Evolutionary conservation across 1,140 invertebrate genomes (phyloP).

Genomic region (Apis dorsata): DNA sequence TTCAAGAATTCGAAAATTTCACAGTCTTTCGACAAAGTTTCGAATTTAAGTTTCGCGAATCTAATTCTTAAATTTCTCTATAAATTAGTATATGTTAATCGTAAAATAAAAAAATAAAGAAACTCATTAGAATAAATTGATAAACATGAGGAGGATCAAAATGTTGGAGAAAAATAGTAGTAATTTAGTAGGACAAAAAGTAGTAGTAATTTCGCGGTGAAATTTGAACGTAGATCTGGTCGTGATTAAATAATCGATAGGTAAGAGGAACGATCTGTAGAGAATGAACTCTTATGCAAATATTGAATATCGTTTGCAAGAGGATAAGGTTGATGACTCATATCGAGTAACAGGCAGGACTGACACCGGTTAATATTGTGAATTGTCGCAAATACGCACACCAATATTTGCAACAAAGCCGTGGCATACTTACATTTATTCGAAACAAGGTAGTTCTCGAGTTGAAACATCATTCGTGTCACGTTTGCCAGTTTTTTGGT

Average conservation of each 20-base stretch:
- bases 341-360: constrained; percentile 8
- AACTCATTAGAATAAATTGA: background rate
- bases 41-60: no score
- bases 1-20: no score
- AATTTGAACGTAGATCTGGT: background rate
- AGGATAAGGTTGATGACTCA: constrained; percentile 12
- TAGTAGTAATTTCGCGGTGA: background rate
- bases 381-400: background rate
- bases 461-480: background rate
- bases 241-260: background rate
- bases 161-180: background rate
- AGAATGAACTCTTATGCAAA: background rate
- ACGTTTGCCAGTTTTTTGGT: background rate
- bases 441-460: background rate
- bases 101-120: no score
- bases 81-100: no score
- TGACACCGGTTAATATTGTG: background rate
- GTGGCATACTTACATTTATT: constrained; percentile 5
- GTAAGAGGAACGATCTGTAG: background rate
- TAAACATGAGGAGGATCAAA: background rate
- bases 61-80: no score
- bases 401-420: background rate
- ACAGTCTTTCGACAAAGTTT: no score
- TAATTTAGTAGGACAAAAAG: no score
- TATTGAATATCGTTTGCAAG: constrained; percentile 1